A percentile compares a stretch with the other conserved stretches of the same genome.
phyloP scores from a whole-genome alignment of 1,140 invertebrate species.

The Heliconius hewitsoni region DNA sequence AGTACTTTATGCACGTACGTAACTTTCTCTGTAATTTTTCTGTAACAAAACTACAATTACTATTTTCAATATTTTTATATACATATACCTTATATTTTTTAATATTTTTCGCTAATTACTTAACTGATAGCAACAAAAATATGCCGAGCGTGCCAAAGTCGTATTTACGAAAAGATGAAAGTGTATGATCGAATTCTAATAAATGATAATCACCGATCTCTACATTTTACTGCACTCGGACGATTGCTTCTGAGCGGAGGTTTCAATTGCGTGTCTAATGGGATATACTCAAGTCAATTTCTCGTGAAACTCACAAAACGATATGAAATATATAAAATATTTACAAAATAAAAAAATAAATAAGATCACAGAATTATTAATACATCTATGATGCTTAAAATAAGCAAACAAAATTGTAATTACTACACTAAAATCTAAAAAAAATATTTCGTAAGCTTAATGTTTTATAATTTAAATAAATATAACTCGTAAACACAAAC shows the following conservation, averaged over 20 bases:
- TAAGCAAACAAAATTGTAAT: too few relatives aligned
- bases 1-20: too few relatives aligned
- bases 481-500: conserved; percentile 31
- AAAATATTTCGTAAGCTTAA: neutral
- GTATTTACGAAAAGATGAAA: conserved; percentile 20
- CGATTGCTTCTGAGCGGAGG: conserved; percentile 19
- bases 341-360: neutral
- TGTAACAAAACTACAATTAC: too few relatives aligned
- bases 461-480: neutral
- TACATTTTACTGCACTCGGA: conserved; percentile 17
- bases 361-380: too few relatives aligned
- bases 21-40: too few relatives aligned
- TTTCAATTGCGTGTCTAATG: conserved; percentile 25
- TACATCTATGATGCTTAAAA: too few relatives aligned
- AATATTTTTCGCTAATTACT: neutral
- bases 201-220: conserved; percentile 21
- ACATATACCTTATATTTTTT: neutral
- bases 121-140: neutral
- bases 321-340: neutral
- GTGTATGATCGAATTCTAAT: conserved; percentile 25
- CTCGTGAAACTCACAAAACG: conserved; percentile 3
- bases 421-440: neutral
- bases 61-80: too few relatives aligned
- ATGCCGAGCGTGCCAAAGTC: conserved; percentile 2
- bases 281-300: conserved; percentile 10